Evolutionary conservation across 2,888 invertebrate genomes (phyloP), one percentile per base, ranked within the genome.

Genomic region (Lumbricus terrestris): DNA sequence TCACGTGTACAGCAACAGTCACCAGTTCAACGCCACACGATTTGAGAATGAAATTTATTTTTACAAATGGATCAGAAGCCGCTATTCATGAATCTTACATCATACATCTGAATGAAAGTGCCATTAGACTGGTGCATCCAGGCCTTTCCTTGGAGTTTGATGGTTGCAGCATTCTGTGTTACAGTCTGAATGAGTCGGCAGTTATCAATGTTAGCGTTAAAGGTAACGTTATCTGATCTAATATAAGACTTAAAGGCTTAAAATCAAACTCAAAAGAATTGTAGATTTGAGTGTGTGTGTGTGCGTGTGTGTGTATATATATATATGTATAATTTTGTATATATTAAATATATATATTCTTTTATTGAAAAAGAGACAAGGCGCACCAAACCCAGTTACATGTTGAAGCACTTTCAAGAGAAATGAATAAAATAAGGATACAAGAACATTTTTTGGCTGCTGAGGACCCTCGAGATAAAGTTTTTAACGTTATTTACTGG

Each of bases 181-280:
- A 85, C 85, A 35, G n/a, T 29, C 85, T 23, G 37, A 85, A 85
- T 85, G 85, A 85, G n/a, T 85, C 85, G 3, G 85, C 85, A 85
- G 34, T 35, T 20, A 8, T 29, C 20, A 85, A 18, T 5, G 85
- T 85, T 23, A 85, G n/a, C 37, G 23, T 85, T 35, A 35, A 37
- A 37, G 85, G 85, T 85, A 85, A 85, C 35, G 35, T 23, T 29
- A 69, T 69, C 29, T 69, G 6, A 69, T 69, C 69, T 69, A n/a
- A 69, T 16, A 69, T 69, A 11, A 69, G n/a, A 29, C 69, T 69
- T n/a, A n/a, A 47, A 47, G 40, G 16, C 40, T 16, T 47, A 47
- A 23, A 23, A 18, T 42, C 42, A 42, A 23, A 47, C 47, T 47
- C 47, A 47, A 47, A 23, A 47, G 47, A 47, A 47, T 20, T 47